A percentile compares a stretch with the other conserved stretches of the same genome.
Evolutionary conservation across 2,113 vertebrate genomes (phyloP).

Genomic region (Dunckerocampus dactyliophorus): DNA sequence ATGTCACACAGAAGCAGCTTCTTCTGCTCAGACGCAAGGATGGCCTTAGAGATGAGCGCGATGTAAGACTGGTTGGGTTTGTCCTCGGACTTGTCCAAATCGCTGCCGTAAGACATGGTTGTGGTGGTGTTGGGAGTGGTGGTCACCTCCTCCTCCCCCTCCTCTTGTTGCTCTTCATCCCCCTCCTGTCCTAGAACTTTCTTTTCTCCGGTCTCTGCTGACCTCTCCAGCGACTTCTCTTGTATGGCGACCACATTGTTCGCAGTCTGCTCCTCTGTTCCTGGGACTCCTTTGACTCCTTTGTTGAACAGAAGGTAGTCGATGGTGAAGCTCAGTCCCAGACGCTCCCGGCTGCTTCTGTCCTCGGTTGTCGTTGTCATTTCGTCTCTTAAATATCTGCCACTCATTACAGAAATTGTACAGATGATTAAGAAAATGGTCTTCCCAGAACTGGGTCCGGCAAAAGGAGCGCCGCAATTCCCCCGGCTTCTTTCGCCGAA

Average conservation of each 20-base stretch:
- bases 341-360: slow-evolving; percentile 20
- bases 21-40: slow-evolving; percentile 77
- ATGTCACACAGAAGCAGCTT: slow-evolving; percentile 83
- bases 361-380: slow-evolving; percentile 58
- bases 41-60: slow-evolving; percentile 80
- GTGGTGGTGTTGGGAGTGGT: slow-evolving; percentile 13
- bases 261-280: slow-evolving; percentile 29
- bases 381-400: slow-evolving; percentile 37
- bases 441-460: slow-evolving; percentile 13
- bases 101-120: slow-evolving; percentile 18
- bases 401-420: slow-evolving; percentile 40
- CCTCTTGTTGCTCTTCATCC: slow-evolving; percentile 33
- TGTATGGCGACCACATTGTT: slow-evolving; percentile 25
- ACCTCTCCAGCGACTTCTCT: slow-evolving; percentile 19
- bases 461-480: slow-evolving; percentile 12
- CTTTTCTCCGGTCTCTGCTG: slow-evolving; percentile 11
- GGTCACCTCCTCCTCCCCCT: slow-evolving; percentile 49
- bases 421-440: slow-evolving; percentile 7
- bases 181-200: slow-evolving; percentile 41
- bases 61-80: slow-evolving; percentile 82
- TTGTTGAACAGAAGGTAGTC: slow-evolving; percentile 75
- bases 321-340: slow-evolving; percentile 78
- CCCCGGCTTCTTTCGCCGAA: slow-evolving; percentile 27
- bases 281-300: slow-evolving; percentile 48
- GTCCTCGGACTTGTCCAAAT: slow-evolving; percentile 38